phyloP scores from a whole-genome alignment of 2,113 vertebrate species.

The Tyto alba region DNA sequence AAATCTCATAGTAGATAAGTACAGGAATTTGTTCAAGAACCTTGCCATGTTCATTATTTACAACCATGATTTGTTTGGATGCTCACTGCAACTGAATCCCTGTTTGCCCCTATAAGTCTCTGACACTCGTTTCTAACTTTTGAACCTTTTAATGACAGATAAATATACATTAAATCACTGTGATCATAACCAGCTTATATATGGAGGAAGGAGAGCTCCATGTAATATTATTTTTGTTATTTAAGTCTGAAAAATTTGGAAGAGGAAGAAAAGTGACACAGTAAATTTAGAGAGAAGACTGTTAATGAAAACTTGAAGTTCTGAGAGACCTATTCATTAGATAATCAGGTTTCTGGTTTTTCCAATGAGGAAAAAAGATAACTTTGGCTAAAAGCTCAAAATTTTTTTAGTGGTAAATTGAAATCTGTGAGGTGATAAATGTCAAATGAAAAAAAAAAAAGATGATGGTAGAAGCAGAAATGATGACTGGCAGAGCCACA shows the following conservation, averaged over 20 bases:
- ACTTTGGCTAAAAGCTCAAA: neutral
- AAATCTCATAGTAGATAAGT: neutral
- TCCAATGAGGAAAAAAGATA: neutral
- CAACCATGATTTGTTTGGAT: neutral
- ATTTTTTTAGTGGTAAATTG: neutral
- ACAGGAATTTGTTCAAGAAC: neutral
- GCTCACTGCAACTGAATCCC: neutral
- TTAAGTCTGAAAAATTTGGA: neutral
- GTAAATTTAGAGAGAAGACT: neutral
- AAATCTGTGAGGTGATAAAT: neutral
- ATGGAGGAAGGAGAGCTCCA: neutral
- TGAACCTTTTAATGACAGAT: neutral
- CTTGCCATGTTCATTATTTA: neutral
- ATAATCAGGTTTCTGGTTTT: neutral
- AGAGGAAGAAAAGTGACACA: neutral
- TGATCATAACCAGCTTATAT: neutral
- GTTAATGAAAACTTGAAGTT: neutral
- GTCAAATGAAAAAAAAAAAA: neutral
- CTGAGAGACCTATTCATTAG: neutral
- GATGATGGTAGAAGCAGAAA: neutral
- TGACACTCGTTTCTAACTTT: neutral
- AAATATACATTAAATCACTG: neutral
- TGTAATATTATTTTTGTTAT: neutral
- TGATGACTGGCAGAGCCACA: neutral
- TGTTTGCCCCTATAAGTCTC: neutral